phyloP scores from a whole-genome alignment of 64 coral and sea anemone genomes.

The Porites lutea region DNA sequence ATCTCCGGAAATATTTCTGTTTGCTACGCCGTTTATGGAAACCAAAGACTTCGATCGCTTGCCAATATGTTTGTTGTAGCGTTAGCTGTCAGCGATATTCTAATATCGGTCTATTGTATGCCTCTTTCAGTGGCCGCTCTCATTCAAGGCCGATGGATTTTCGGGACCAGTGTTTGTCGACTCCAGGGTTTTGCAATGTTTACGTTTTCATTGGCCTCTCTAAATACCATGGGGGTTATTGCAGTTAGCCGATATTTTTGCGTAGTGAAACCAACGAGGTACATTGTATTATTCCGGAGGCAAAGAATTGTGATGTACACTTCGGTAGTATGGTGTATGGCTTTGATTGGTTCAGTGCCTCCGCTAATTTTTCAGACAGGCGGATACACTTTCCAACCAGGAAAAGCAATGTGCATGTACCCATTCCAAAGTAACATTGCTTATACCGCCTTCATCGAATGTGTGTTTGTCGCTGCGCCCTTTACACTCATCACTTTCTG shows the following conservation, averaged over 20 bases:
- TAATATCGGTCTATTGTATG: constrained; percentile 52
- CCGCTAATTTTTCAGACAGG: constrained; percentile 37
- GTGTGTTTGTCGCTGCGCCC: constrained; percentile 38
- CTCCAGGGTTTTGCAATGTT: constrained; percentile 72
- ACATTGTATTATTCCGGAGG: constrained; percentile 34
- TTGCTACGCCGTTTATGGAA: constrained; percentile 45
- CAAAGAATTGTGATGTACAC: constrained; percentile 51
- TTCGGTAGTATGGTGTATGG: constrained; percentile 25
- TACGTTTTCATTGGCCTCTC: constrained; percentile 38
- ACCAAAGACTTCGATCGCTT: constrained; percentile 23
- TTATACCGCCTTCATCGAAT: constrained; percentile 42
- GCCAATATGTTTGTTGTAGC: constrained; percentile 61
- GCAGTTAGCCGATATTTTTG: constrained; percentile 78
- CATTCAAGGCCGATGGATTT: constrained; percentile 56
- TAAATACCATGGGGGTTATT: constrained; percentile 70
- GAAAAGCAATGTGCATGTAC: constrained; percentile 66
- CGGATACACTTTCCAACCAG: constrained; percentile 44
- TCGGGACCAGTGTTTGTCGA: constrained; percentile 43
- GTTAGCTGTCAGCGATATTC: constrained; percentile 54
- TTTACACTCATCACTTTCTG: constrained; percentile 43
- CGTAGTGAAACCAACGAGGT: constrained; percentile 61
- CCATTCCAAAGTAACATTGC: constrained; percentile 39
- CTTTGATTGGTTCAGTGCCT: constrained; percentile 42
- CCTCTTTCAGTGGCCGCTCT: constrained; percentile 63
- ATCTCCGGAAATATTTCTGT: constrained; percentile 36